phyloP scores from a whole-genome alignment of 2,888 invertebrate species.

The Andrena camellia region DNA sequence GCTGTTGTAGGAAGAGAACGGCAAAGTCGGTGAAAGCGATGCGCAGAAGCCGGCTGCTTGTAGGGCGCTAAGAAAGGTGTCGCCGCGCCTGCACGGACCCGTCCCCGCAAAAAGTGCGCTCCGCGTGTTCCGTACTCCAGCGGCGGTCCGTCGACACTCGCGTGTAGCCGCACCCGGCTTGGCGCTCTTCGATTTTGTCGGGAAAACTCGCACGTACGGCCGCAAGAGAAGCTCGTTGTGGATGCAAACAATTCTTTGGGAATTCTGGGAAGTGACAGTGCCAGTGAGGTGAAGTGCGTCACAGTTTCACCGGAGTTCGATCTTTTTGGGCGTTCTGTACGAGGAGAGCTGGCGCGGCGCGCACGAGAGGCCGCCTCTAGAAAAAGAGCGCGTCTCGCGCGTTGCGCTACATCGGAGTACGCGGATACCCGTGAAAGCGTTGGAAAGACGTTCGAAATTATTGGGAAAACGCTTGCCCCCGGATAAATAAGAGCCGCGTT shows the following conservation, averaged over 20 bases:
- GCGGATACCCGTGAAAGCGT: slow-evolving; percentile 32
- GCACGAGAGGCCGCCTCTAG: slow-evolving; percentile 68
- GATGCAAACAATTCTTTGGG: slow-evolving; percentile 65
- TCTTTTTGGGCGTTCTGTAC: slow-evolving; percentile 68
- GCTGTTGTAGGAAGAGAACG: background rate
- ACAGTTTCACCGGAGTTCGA: slow-evolving; percentile 63
- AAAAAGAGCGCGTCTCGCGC: slow-evolving; percentile 72
- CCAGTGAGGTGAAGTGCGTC: slow-evolving; percentile 62
- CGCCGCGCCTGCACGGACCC: slow-evolving; percentile 51
- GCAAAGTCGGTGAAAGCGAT: slow-evolving; percentile 32
- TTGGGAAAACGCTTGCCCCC: background rate
- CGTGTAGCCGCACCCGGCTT: slow-evolving; percentile 74
- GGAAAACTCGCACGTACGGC: slow-evolving; percentile 43
- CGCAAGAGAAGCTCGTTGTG: slow-evolving; percentile 15
- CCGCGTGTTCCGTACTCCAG: slow-evolving; percentile 73
- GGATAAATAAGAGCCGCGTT: background rate
- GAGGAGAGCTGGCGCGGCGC: slow-evolving; percentile 62
- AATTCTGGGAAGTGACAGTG: slow-evolving; percentile 40
- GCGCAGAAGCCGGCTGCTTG: slow-evolving; percentile 58
- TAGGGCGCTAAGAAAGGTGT: slow-evolving; percentile 33
- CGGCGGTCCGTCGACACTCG: slow-evolving; percentile 69
- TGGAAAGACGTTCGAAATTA: slow-evolving; percentile 23
- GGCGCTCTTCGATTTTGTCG: slow-evolving; percentile 61
- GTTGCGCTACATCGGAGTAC: slow-evolving; percentile 52
- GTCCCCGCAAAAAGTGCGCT: slow-evolving; percentile 73